Evolutionary conservation across 2,113 vertebrate species (phyloP), one percentile per base, ranked within the genome.

Genomic region (Charina bottae): DNA sequence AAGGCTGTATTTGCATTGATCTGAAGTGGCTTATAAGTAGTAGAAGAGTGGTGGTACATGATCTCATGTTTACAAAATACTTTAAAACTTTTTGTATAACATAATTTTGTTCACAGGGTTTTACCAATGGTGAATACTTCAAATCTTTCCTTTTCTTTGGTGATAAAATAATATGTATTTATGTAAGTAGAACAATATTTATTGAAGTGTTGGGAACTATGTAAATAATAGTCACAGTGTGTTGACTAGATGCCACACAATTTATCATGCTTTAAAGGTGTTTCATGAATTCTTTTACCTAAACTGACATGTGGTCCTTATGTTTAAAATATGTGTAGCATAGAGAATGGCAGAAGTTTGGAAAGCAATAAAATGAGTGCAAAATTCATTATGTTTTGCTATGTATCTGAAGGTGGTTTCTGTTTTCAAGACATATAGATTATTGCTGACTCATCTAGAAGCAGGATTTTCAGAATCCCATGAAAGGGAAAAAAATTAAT

Each of bases 41-140:
- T 62, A 94, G 85, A 1, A 92, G 87, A 6, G 92, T 23, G n/a
- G 13, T 15, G 91, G 12, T 72, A 17, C n/a, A 19, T 1, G 58
- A 90, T 88, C 7, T 93, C 33, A 89, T 88, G n/a, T 94, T 93
- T 91, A 19, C 37, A 83, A 87, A 55, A 53, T 85, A 94, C 85
- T 42, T 9, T 49, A 58, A 13, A n/a, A 56, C 58, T 92, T 64
- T 12, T n/a, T 28, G 26, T 54, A 11, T 4, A 91, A 95, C 95
- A 94, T 96, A 1, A 86, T 93, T 96, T 96, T 96, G 93, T 94
- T 92, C 95, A 78, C 60, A 93, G 90, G 13, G 3, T 21, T 93
- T 56, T 94, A 87, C 6, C 92, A 55, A 53, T 93, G 92, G 83
- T 89, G 4, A 26, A 56, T 83, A 72, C 46, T 95, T 93, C 59